Conservation (phyloP, 2,797 vertebrate species). For the Pteronotus mesoamericanus region DNA sequence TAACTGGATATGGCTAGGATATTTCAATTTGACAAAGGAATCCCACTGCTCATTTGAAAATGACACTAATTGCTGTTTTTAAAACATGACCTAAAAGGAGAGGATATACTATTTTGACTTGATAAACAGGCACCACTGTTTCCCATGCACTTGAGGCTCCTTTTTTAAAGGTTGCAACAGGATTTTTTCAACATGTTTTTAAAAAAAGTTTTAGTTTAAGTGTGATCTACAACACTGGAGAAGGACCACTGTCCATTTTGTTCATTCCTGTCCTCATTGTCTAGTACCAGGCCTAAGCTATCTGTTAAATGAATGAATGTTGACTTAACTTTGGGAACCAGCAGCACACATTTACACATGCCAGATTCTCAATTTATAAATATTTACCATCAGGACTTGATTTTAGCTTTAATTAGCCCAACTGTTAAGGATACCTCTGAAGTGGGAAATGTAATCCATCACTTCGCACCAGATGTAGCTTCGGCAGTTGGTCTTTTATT, state of each 20-base stretch:
- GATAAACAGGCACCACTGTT: neutral
- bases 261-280: neutral
- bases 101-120: neutral
- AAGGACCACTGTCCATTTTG: neutral
- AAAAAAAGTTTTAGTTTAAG: neutral
- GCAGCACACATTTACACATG: slow-evolving; percentile 69
- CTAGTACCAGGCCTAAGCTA: neutral
- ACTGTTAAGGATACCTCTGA: slow-evolving; percentile 84
- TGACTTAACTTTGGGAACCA: slow-evolving; percentile 61
- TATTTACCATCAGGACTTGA: slow-evolving; percentile 83
- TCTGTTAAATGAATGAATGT: slow-evolving; percentile 8
- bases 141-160: neutral
- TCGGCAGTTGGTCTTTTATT: slow-evolving; percentile 74
- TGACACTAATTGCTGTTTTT: slow-evolving; percentile 28
- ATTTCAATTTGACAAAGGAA: neutral
- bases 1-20: neutral
- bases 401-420: slow-evolving; percentile 85
- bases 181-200: neutral
- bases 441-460: slow-evolving; percentile 81
- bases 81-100: neutral
- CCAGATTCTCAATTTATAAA: slow-evolving; percentile 83
- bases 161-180: neutral
- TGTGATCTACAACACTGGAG: neutral
- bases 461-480: slow-evolving; percentile 80
- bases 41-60: neutral